These are phyloP conservation scores for Chlorops oryzae DNA, from an alignment of 1,140 invertebrate genomes.

Conservation along the genomic window DNA sequence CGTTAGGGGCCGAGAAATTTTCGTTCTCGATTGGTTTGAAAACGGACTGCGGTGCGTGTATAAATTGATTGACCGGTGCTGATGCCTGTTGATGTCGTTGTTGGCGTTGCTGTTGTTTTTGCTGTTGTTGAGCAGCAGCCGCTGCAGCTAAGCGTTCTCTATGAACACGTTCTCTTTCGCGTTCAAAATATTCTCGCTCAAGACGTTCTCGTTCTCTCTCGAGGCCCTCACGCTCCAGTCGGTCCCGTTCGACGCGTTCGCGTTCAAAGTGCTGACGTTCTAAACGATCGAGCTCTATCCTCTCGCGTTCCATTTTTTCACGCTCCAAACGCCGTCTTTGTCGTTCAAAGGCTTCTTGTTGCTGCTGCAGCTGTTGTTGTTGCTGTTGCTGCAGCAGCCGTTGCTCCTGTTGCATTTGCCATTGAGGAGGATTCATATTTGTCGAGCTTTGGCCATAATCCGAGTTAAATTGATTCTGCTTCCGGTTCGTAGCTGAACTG, in stretches of 20 bases:
- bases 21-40: constrained; percentile 54
- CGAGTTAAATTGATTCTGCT: constrained; percentile 52
- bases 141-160: constrained; percentile 8
- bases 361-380: constrained; percentile 19
- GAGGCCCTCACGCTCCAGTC: constrained; percentile 7
- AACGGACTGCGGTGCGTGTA: constrained; percentile 64
- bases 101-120: constrained; percentile 3
- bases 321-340: constrained; percentile 23
- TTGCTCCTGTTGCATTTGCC: constrained; percentile 16
- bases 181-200: constrained; percentile 12
- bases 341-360: constrained; percentile 20
- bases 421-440: constrained; percentile 3
- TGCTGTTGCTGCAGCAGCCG: constrained; percentile 15
- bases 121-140: neutral
- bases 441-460: constrained; percentile 12
- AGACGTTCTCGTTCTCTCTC: constrained; percentile 17
- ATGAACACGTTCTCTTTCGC: constrained; percentile 1
- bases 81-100: constrained; percentile 29
- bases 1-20: constrained; percentile 17
- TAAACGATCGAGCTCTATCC: constrained; percentile 20
- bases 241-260: constrained; percentile 23
- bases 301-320: constrained; percentile 32
- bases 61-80: constrained; percentile 61
- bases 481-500: constrained; percentile 53
- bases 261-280: constrained; percentile 34